These are phyloP conservation scores for Brienomyrus longianalis DNA, from an alignment of 2,113 vertebrate species.

Conservation along the genomic window DNA sequence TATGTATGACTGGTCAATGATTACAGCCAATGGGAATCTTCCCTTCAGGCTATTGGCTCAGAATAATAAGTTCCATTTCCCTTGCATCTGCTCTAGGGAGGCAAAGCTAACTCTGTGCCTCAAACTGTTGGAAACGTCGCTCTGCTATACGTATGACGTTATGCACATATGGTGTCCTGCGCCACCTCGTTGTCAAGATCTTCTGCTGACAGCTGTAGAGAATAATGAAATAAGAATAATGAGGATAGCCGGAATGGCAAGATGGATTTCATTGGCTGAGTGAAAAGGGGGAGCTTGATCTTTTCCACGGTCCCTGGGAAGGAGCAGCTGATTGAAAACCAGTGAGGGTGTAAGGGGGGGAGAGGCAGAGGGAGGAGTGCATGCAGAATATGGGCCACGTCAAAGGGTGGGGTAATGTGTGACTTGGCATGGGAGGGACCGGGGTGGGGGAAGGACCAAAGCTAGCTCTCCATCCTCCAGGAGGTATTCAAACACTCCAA, in stretches of 20 bases:
- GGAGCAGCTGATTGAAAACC: neutral
- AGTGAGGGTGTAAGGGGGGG: neutral
- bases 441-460: neutral
- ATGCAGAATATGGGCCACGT: neutral
- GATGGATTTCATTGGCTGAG: neutral
- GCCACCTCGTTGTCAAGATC: neutral
- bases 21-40: conserved; percentile 2
- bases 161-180: neutral
- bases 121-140: neutral
- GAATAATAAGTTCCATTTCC: neutral
- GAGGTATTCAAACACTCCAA: neutral
- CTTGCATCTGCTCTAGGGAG: neutral
- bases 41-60: conserved; percentile 2
- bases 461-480: neutral
- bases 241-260: neutral
- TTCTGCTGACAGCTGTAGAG: neutral
- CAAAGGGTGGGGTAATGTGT: neutral
- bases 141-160: neutral
- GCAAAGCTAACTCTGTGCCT: neutral
- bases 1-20: conserved; percentile 9
- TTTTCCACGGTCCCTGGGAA: neutral
- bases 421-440: neutral
- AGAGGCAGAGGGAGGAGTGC: neutral
- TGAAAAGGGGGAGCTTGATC: neutral
- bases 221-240: neutral